phyloP scores from a whole-genome alignment of 2,797 vertebrate genomes.

The Anguilla pacifica region DNA sequence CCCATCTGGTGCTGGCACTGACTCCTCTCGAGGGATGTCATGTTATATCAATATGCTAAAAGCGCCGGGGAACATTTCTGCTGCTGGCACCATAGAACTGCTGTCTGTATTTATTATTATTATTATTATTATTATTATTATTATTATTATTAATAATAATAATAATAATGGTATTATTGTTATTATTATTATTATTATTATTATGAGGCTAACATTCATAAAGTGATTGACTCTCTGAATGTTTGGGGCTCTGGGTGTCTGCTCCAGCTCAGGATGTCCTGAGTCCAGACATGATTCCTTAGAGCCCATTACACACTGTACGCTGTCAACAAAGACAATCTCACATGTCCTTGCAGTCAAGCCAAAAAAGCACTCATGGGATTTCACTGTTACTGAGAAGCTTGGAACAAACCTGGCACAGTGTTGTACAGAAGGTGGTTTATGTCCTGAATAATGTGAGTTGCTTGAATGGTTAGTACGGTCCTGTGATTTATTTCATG shows the following conservation, averaged over 20 bases:
- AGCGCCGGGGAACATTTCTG: slow-evolving; percentile 8
- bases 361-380: slow-evolving; percentile 27
- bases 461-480: slow-evolving; percentile 11
- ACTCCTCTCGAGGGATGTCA: slow-evolving; percentile 47
- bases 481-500: neutral
- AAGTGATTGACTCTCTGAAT: neutral
- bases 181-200: neutral
- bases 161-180: no score
- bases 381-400: slow-evolving; percentile 1
- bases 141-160: no score
- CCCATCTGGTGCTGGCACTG: slow-evolving; percentile 55
- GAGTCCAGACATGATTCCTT: neutral
- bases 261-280: neutral
- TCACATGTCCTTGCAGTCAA: slow-evolving; percentile 6
- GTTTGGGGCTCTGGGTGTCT: neutral
- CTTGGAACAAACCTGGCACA: slow-evolving; percentile 2
- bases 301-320: neutral
- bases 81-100: neutral
- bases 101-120: neutral
- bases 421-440: slow-evolving; percentile 14
- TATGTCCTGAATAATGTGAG: neutral
- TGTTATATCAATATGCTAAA: slow-evolving; percentile 46
- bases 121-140: neutral
- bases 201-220: neutral
- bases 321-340: neutral